Conservation (phyloP, 2,113 vertebrate genomes). For the Ciconia maguari region DNA sequence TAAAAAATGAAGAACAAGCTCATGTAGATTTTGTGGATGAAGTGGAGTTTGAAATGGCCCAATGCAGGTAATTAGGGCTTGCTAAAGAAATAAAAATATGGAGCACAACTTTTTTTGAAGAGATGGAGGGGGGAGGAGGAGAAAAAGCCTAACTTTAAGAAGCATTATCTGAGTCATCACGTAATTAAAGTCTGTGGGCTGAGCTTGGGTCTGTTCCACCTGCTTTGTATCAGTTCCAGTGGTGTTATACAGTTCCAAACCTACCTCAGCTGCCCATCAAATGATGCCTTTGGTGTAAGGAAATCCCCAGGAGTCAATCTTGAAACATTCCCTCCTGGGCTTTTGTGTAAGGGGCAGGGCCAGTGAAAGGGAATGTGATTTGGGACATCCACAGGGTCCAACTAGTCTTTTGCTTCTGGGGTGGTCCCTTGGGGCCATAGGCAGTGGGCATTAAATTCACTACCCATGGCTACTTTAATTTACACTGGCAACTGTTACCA, state of each 20-base stretch:
- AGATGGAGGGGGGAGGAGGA: background rate
- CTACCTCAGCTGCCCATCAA: background rate
- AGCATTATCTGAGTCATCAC: background rate
- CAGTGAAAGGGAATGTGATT: background rate
- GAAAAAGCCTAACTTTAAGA: background rate
- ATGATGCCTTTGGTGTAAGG: background rate
- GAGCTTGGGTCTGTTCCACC: background rate
- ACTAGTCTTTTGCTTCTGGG: background rate
- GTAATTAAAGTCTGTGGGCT: slow-evolving; percentile 2
- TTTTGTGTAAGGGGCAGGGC: background rate
- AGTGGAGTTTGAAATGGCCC: background rate
- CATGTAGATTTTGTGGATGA: background rate
- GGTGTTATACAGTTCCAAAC: background rate
- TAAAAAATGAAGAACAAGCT: background rate
- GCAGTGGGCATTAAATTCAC: background rate
- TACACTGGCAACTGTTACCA: background rate
- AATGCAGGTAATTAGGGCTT: background rate
- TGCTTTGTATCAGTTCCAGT: background rate
- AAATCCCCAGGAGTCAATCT: slow-evolving; percentile 18
- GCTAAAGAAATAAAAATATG: background rate
- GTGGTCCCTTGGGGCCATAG: background rate
- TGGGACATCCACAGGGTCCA: background rate
- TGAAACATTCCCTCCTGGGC: background rate
- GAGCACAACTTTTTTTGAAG: background rate
- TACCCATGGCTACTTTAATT: background rate